phyloP scores from a whole-genome alignment of 2,888 invertebrate species.

The Dolichomitus sp. region DNA sequence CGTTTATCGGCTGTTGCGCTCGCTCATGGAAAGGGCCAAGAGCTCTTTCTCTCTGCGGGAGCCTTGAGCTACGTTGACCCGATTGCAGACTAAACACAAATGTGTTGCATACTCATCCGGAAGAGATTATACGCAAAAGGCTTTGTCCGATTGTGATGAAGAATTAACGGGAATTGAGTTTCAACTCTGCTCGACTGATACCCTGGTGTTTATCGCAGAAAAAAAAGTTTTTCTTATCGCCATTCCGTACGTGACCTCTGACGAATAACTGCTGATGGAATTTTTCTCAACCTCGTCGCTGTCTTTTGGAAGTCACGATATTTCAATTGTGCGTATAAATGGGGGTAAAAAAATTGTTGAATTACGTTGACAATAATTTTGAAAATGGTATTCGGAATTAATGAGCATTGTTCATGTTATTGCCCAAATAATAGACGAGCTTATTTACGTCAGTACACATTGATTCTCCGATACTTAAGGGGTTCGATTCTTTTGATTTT shows the following conservation, averaged over 20 bases:
- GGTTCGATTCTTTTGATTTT: neutral
- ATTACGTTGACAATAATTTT: too few relatives aligned
- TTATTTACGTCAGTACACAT: neutral
- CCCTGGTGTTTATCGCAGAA: neutral
- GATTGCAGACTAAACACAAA: slow-evolving; percentile 52
- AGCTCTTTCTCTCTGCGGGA: slow-evolving; percentile 33
- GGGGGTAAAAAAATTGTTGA: too few relatives aligned
- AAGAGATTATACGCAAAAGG: slow-evolving; percentile 25
- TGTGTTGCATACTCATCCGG: slow-evolving; percentile 22
- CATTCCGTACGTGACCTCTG: slow-evolving; percentile 17
- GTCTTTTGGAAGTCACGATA: too few relatives aligned
- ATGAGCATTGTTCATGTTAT: too few relatives aligned
- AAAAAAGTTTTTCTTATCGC: slow-evolving; percentile 12
- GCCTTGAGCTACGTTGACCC: slow-evolving; percentile 33
- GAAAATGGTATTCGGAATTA: too few relatives aligned
- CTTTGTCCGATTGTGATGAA: slow-evolving; percentile 20
- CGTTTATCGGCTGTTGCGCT: neutral
- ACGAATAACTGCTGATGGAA: neutral
- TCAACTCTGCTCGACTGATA: slow-evolving; percentile 26
- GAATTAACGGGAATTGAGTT: slow-evolving; percentile 26
- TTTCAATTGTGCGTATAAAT: too few relatives aligned
- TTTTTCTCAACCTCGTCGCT: neutral
- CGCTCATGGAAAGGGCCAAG: neutral
- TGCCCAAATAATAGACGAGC: too few relatives aligned
- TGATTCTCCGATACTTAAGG: neutral